phyloP scores from a whole-genome alignment of 2,113 vertebrate genomes.

The Carlito syrichta region DNA sequence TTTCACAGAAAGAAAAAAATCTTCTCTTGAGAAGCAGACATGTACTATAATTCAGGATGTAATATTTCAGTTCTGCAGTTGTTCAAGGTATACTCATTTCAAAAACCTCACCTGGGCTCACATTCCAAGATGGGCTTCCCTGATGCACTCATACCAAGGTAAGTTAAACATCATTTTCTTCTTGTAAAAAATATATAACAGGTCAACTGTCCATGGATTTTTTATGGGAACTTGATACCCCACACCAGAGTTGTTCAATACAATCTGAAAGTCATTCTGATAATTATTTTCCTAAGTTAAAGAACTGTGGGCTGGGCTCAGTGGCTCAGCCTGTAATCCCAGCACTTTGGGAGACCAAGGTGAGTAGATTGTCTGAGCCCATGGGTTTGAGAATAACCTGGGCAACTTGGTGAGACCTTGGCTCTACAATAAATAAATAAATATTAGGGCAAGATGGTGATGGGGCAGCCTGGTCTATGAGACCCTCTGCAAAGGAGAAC shows the following conservation, averaged over 20 bases:
- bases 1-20: not conserved
- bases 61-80: not conserved
- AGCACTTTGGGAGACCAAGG: too few relatives aligned
- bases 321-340: too few relatives aligned
- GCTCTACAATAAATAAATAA: too few relatives aligned
- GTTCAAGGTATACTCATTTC: not conserved
- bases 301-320: too few relatives aligned
- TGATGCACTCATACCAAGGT: not conserved
- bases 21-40: not conserved
- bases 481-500: too few relatives aligned
- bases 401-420: too few relatives aligned
- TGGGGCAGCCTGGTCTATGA: too few relatives aligned
- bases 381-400: too few relatives aligned
- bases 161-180: not conserved
- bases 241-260: not conserved
- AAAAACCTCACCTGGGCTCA: not conserved
- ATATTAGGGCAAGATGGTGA: too few relatives aligned
- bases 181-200: not conserved
- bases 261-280: not conserved
- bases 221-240: not conserved
- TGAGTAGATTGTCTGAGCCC: too few relatives aligned
- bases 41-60: not conserved
- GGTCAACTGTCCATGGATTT: not conserved
- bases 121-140: not conserved
- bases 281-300: not conserved